phyloP scores from a whole-genome alignment of 2,113 vertebrate genomes.

The Picathartes gymnocephalus region DNA sequence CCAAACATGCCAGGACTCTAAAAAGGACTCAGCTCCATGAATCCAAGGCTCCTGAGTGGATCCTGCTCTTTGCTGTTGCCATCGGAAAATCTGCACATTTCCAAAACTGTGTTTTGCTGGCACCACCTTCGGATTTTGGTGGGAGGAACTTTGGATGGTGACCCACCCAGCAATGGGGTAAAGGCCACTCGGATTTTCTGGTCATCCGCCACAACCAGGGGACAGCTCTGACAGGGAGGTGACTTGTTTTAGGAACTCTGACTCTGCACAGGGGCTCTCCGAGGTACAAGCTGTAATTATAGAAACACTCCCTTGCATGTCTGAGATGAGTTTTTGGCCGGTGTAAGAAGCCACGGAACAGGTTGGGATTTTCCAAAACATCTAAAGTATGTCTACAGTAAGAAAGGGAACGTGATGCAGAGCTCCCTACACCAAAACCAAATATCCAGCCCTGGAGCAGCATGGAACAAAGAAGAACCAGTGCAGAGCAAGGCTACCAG shows the following conservation, averaged over 20 bases:
- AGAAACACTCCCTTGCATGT: neutral
- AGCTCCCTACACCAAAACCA: neutral
- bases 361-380: neutral
- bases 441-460: neutral
- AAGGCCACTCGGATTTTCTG: neutral
- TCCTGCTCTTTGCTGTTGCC: neutral
- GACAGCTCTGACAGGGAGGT: neutral
- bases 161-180: neutral
- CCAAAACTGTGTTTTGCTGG: neutral
- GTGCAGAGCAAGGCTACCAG: neutral
- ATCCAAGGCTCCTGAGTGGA: slow-evolving; percentile 4
- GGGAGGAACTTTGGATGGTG: neutral
- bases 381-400: neutral
- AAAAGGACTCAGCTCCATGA: neutral
- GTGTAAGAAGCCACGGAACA: neutral
- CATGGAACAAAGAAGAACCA: neutral
- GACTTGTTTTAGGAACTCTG: neutral
- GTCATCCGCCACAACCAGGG: neutral
- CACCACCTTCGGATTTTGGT: neutral
- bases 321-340: neutral
- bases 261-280: neutral
- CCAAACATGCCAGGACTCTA: neutral
- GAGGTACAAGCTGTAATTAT: neutral
- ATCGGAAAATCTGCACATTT: neutral
- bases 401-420: neutral